Percentiles rank a stretch among this genome's conserved stretches.
Conservation (phyloP, 1,140 invertebrate species). For the Camponotus vicinus region DNA sequence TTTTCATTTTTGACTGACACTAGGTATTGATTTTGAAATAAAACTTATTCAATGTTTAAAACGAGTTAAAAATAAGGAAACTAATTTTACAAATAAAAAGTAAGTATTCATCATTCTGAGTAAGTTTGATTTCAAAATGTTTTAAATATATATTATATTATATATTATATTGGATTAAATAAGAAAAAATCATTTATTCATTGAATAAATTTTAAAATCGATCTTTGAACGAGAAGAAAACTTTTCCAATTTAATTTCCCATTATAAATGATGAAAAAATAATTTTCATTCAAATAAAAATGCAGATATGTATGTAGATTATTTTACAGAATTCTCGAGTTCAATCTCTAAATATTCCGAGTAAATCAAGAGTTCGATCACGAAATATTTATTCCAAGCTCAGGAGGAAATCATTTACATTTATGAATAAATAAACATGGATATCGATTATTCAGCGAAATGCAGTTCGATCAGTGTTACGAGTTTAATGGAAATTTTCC, state of each 20-base stretch:
- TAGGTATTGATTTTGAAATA: neutral
- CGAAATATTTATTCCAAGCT: neutral
- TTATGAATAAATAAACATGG: slow-evolving; percentile 10
- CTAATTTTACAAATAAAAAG: neutral
- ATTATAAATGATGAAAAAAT: neutral
- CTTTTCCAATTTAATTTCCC: no score
- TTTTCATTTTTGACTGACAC: neutral
- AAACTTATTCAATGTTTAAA: neutral
- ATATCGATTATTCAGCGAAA: neutral
- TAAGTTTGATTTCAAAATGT: no score
- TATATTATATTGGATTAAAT: no score
- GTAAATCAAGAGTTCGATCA: neutral
- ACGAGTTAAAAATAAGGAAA: neutral
- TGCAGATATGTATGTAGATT: neutral
- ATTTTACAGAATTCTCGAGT: neutral
- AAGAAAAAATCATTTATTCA: no score
- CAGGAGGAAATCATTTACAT: neutral
- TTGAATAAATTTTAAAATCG: no score
- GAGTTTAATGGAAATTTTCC: neutral
- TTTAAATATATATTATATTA: no score
- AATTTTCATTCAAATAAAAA: neutral
- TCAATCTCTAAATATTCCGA: neutral
- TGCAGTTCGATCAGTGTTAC: neutral
- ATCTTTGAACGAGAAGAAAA: no score
- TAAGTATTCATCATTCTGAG: neutral